Base-by-base conservation (phyloP, 2,888 invertebrate genomes). In the Anoplius nigerrimus region DNA sequence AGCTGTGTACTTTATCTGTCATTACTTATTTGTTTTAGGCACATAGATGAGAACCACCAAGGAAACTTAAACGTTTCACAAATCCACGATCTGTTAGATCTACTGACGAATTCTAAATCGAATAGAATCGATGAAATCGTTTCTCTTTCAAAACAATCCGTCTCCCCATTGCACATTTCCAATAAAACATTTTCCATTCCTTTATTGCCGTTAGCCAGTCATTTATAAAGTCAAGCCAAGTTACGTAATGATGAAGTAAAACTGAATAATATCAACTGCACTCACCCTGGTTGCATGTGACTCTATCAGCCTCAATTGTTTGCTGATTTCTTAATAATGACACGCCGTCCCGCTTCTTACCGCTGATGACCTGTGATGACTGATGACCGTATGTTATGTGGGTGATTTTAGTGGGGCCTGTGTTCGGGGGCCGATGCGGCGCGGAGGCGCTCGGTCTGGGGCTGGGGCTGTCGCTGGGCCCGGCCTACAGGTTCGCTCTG, bases 361-460 rank as follows among this genome's bases (percentile, higher is more conserved):
- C 57, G 20, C 20, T 63, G 55, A 62, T 70, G 64, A 75, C 67
- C n/a, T 65, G 65, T 62, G 75, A 75, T 75, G 72, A 86, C 84
- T 86, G 86, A 87, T 84, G 83, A 84, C 79, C 80, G 74, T 75
- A 79, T 81, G 75, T 86, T 85, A 66, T 82, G 74, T 85, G 85
- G 87, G 87, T 88, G 82, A 86, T 89, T 89, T 84, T 89, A 89
- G 89, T 89, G 87, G 89, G 89, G 84, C 89, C 88, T 81, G 86
- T 89, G 86, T 88, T 88, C 87, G 88, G 88, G 88, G 89, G 89
- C 84, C 89, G 89, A 88, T 89, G 89, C 89, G 89, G 89, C 85
- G 87, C 88, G 82, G 89, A 89, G 86, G 89, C 89, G 85, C 87
- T 89, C 82, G 89, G 89, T 81, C 87, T 89, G 82, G 89, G 89